A percentile compares a stretch with the other conserved stretches of the same genome.
Conservation (phyloP, 1,140 invertebrate species). For the Tetramorium alpestre region DNA sequence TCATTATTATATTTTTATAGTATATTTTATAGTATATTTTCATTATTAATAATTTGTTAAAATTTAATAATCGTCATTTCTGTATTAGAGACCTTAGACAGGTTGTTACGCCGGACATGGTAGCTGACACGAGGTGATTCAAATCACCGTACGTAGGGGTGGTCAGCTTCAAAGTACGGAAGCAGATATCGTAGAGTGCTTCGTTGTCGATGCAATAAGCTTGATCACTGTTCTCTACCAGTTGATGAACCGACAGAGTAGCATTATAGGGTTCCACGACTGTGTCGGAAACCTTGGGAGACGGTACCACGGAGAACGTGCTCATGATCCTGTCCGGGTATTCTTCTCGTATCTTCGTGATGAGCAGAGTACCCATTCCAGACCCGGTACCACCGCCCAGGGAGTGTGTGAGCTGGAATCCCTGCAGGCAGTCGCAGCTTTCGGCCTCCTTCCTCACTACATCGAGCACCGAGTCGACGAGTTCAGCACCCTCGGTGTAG, state of each 20-base stretch:
- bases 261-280: constrained; percentile 93
- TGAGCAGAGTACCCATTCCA: constrained; percentile 91
- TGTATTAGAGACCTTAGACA: constrained; percentile 84
- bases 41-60: not conserved
- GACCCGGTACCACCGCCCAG: constrained; percentile 93
- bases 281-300: constrained; percentile 91
- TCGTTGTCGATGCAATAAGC: constrained; percentile 94
- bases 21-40: not conserved
- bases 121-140: constrained; percentile 92
- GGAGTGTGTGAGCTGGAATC: constrained; percentile 93
- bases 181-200: constrained; percentile 93
- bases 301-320: constrained; percentile 93
- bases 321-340: constrained; percentile 95
- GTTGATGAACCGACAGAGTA: constrained; percentile 91
- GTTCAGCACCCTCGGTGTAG: constrained; percentile 97
- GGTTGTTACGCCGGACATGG: constrained; percentile 92
- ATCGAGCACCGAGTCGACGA: constrained; percentile 94
- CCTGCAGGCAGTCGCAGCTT: constrained; percentile 95
- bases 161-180: constrained; percentile 90
- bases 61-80: not conserved
- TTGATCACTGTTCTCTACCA: constrained; percentile 94
- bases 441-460: constrained; percentile 96
- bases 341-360: constrained; percentile 92
- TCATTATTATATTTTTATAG: not conserved
- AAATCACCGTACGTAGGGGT: constrained; percentile 93